A percentile compares a stretch with the other conserved stretches of the same genome.
phyloP scores from a whole-genome alignment of 92 coral and sea anemone genomes.

The Desmophyllum pertusum region DNA sequence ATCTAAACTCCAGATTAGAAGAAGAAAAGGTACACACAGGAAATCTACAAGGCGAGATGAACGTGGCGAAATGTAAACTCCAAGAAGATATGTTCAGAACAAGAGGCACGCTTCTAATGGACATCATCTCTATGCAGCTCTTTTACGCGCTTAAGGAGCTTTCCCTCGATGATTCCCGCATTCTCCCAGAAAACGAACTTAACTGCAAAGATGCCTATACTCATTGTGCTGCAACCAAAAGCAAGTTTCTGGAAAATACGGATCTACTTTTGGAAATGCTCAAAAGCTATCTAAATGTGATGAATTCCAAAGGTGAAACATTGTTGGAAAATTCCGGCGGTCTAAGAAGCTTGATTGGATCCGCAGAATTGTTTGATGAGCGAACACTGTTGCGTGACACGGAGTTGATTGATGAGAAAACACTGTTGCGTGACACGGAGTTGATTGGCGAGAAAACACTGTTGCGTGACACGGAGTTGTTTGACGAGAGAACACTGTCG shows the following conservation, averaged over 20 bases:
- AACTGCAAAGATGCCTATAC: not conserved
- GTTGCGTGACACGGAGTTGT: not conserved
- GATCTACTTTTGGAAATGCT: slow-evolving; percentile 73
- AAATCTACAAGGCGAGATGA: slow-evolving; percentile 55
- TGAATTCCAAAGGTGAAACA: slow-evolving; percentile 50
- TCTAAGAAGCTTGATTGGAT: slow-evolving; percentile 10
- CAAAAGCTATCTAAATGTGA: slow-evolving; percentile 65
- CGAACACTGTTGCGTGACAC: not conserved
- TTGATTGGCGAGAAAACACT: not conserved
- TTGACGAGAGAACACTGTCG: not conserved
- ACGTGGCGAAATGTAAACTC: slow-evolving; percentile 44
- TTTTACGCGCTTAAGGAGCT: slow-evolving; percentile 71
- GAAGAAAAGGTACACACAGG: slow-evolving; percentile 61
- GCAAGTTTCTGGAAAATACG: slow-evolving; percentile 73
- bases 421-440: not conserved
- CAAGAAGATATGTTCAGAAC: slow-evolving; percentile 66
- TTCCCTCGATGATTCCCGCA: slow-evolving; percentile 31
- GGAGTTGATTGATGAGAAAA: slow-evolving; percentile 2
- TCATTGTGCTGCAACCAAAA: slow-evolving; percentile 35
- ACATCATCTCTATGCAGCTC: slow-evolving; percentile 88
- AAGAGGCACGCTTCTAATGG: slow-evolving; percentile 72
- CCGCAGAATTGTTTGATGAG: slow-evolving; percentile 6
- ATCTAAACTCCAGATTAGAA: slow-evolving; percentile 74
- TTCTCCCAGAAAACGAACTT: not conserved
- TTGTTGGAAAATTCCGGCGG: not conserved